Conservation (phyloP, 2,888 invertebrate species). For the Uloborus plumipes region DNA sequence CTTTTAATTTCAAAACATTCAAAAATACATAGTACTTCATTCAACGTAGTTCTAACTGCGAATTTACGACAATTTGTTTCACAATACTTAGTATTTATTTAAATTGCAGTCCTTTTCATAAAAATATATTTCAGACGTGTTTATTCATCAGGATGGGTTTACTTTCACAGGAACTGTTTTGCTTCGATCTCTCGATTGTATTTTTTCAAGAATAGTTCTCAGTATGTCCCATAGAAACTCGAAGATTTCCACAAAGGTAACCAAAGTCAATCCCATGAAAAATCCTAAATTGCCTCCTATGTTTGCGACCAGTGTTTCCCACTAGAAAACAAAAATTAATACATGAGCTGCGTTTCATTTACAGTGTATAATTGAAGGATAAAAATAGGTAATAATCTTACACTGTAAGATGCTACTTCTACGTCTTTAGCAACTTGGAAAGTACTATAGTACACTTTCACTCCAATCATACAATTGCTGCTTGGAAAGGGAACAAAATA, state of each 20-base stretch:
- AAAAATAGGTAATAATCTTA: conserved; percentile 8
- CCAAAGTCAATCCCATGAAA: conserved; percentile 55
- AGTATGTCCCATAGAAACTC: conserved; percentile 54
- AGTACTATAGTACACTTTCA: conserved; percentile 52
- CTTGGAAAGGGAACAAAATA: too few species aligned
- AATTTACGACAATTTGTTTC: too few species aligned
- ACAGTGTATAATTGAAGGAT: neutral
- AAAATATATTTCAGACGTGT: too few species aligned
- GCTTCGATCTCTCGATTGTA: neutral
- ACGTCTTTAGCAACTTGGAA: conserved; percentile 49
- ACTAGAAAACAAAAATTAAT: conserved; percentile 21
- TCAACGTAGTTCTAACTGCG: too few species aligned
- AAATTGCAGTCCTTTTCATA: too few species aligned
- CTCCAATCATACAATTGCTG: conserved; percentile 46
- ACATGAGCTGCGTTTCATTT: neutral
- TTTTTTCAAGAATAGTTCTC: neutral
- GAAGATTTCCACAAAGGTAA: conserved; percentile 51
- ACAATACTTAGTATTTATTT: too few species aligned
- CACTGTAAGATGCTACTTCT: conserved; percentile 51
- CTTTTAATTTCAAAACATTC: too few species aligned
- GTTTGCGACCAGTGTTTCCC: conserved; percentile 59
- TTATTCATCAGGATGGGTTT: too few species aligned
- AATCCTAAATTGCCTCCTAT: conserved; percentile 59
- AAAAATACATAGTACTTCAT: too few species aligned
- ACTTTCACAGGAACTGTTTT: neutral